phyloP scores from a whole-genome alignment of 2,113 vertebrate genomes.

The Syrrhaptes paradoxus region DNA sequence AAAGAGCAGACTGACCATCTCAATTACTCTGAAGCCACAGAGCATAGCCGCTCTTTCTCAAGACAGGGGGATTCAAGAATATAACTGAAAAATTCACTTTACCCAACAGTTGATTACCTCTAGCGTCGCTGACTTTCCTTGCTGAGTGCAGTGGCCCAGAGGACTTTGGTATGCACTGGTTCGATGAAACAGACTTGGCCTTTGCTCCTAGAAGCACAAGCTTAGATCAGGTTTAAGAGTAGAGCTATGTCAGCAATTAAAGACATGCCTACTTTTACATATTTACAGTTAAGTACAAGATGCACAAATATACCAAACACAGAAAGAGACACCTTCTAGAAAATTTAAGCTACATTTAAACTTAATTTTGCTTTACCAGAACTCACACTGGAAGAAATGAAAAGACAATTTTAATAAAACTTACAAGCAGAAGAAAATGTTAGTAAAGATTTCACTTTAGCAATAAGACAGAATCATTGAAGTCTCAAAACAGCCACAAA shows the following conservation, averaged over 20 bases:
- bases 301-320: not conserved
- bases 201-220: constrained; percentile 49
- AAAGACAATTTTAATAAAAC: not conserved
- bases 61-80: not conserved
- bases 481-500: not conserved
- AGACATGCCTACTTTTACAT: not conserved
- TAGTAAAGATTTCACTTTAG: not conserved
- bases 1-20: not conserved
- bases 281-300: not conserved
- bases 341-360: not conserved
- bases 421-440: not conserved
- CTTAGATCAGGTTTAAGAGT: not conserved
- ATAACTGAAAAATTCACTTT: not conserved
- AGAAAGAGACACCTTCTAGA: not conserved
- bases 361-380: not conserved
- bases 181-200: constrained; percentile 13
- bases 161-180: constrained; percentile 43
- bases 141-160: constrained; percentile 14
- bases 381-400: not conserved
- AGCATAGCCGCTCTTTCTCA: not conserved
- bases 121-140: constrained; percentile 42
- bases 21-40: not conserved
- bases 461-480: fast-evolving
- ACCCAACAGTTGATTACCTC: not conserved
- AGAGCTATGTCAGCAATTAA: not conserved